A percentile compares a stretch with the other conserved stretches of the same genome.
These are phyloP conservation scores for Tamias sibiricus DNA, from an alignment of 2,113 vertebrate species.

Conservation along the genomic window DNA sequence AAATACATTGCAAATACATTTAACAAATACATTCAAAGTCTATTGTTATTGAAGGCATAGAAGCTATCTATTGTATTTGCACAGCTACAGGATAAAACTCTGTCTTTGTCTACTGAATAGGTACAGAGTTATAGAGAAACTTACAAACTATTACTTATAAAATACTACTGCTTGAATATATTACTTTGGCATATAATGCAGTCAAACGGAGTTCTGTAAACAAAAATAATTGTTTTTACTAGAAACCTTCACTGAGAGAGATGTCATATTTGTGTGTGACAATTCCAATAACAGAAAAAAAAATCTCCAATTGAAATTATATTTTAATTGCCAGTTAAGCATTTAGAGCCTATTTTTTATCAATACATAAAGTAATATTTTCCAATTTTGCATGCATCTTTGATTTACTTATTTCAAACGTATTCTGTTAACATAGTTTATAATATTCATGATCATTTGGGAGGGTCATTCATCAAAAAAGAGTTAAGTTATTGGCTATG, in stretches of 20 bases:
- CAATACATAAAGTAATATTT: not conserved
- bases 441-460: not conserved
- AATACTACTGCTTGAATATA: not conserved
- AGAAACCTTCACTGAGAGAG: not conserved
- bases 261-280: not conserved
- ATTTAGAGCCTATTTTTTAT: slow-evolving; percentile 16
- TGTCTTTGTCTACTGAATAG: not conserved
- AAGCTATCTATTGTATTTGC: not conserved
- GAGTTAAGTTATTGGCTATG: not conserved
- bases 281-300: not conserved
- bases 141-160: not conserved
- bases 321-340: not conserved
- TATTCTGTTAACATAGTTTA: not conserved
- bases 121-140: not conserved
- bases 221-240: not conserved
- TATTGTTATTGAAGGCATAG: not conserved
- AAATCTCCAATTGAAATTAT: not conserved
- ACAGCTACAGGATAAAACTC: not conserved
- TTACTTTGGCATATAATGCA: not conserved
- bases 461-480: not conserved
- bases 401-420: not conserved
- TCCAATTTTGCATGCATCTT: not conserved
- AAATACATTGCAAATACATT: not conserved
- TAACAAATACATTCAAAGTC: not conserved
- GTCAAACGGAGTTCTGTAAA: not conserved